These are phyloP conservation scores for Busseola fusca DNA, from an alignment of 2,888 invertebrate species.

Conservation along the genomic window DNA sequence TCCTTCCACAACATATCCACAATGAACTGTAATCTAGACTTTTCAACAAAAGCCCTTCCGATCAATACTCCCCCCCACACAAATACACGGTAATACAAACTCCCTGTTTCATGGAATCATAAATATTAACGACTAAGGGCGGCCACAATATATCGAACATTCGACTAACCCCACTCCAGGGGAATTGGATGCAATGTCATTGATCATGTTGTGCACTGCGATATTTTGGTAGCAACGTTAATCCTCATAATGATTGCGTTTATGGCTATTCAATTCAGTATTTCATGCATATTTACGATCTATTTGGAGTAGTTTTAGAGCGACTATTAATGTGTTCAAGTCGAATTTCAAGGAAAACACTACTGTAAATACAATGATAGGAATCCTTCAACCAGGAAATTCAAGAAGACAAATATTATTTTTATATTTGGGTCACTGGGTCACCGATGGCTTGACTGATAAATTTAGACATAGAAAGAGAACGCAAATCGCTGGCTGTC, in stretches of 20 bases:
- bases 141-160: slow-evolving; percentile 26
- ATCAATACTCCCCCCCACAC: slow-evolving; percentile 40
- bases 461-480: no score
- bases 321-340: slow-evolving; percentile 8
- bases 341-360: slow-evolving; percentile 32
- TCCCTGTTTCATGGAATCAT: slow-evolving; percentile 53
- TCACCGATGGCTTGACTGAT: no score
- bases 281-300: slow-evolving; percentile 31
- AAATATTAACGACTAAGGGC: slow-evolving; percentile 57
- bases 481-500: no score
- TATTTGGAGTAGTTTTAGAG: slow-evolving; percentile 16
- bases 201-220: slow-evolving; percentile 28
- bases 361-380: not conserved
- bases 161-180: slow-evolving; percentile 33
- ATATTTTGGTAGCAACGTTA: slow-evolving; percentile 39
- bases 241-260: slow-evolving; percentile 34
- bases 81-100: slow-evolving; percentile 29
- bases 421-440: no score
- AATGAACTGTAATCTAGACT: slow-evolving; percentile 11
- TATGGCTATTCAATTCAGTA: slow-evolving; percentile 24
- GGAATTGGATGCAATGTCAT: slow-evolving; percentile 47
- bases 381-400: not conserved
- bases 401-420: not conserved
- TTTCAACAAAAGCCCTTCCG: slow-evolving; percentile 26
- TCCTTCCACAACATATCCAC: not conserved